Percentiles rank a stretch among this genome's conserved stretches.
These are phyloP conservation scores for Caenorhabditis japonica DNA, from an alignment of 2,888 invertebrate species.

Conservation along the genomic window DNA sequence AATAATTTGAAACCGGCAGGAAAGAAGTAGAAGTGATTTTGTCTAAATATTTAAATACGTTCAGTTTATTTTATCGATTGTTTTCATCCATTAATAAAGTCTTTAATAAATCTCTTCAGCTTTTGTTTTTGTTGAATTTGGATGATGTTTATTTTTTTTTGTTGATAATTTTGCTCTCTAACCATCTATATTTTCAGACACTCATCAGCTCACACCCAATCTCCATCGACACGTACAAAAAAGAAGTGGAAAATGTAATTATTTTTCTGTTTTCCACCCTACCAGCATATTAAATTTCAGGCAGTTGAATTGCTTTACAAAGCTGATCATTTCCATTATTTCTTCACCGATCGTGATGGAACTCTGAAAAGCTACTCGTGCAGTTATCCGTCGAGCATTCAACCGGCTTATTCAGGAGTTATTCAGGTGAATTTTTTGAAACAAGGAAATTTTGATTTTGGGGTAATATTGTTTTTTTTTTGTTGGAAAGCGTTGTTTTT, in stretches of 20 bases:
- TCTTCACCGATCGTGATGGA: constrained; percentile 77
- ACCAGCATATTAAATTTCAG: constrained; percentile 27
- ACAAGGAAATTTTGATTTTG: background rate
- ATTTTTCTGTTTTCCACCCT: background rate
- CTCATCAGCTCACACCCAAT: constrained; percentile 61
- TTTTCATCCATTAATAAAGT: constrained; percentile 3
- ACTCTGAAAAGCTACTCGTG: constrained; percentile 77
- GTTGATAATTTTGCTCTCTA: too few relatives aligned
- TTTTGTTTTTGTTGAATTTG: too few relatives aligned
- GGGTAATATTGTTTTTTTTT: too few relatives aligned
- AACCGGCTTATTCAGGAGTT: constrained; percentile 77
- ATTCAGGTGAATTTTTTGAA: constrained; percentile 71
- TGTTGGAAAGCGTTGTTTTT: too few relatives aligned
- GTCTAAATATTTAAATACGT: background rate
- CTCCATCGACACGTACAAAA: constrained; percentile 57
- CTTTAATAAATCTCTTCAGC: background rate
- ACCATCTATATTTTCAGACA: constrained; percentile 44
- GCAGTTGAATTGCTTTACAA: constrained; percentile 71
- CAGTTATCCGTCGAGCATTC: constrained; percentile 75
- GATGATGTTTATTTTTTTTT: too few relatives aligned
- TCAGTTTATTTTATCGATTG: background rate
- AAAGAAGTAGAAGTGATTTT: constrained; percentile 6
- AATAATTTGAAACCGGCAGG: constrained; percentile 14
- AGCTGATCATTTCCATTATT: constrained; percentile 77
- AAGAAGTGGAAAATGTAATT: constrained; percentile 57